phyloP scores from a whole-genome alignment of 1,140 invertebrate species.

The Ceratosolen fusciceps region DNA sequence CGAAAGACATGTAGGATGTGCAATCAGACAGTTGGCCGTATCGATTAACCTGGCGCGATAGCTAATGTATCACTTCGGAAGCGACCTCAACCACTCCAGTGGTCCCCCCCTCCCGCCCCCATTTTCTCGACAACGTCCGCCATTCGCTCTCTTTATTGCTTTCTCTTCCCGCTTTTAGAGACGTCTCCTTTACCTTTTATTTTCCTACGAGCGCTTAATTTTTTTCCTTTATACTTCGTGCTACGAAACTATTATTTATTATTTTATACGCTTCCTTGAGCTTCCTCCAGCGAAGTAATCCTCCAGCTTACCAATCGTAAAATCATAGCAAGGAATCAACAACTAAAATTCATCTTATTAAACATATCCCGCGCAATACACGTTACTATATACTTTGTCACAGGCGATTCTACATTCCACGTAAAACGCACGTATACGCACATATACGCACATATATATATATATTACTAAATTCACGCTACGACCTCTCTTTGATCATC shows the following conservation, averaged over 20 bases:
- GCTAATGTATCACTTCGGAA: neutral
- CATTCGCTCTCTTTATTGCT: neutral
- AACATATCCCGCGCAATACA: too few relatives aligned
- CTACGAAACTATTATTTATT: neutral
- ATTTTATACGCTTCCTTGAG: neutral
- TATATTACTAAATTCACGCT: too few relatives aligned
- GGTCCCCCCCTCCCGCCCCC: too few relatives aligned
- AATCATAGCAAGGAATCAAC: neutral
- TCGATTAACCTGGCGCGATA: neutral
- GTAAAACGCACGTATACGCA: too few relatives aligned
- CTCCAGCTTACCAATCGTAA: too few relatives aligned
- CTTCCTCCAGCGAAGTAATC: too few relatives aligned
- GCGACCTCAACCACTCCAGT: neutral
- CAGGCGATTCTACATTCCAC: too few relatives aligned
- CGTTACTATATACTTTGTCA: too few relatives aligned
- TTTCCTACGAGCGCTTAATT: slow-evolving; percentile 7
- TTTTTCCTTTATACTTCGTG: slow-evolving; percentile 23
- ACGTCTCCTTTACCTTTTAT: neutral
- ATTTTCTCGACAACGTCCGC: neutral
- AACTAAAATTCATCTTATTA: too few relatives aligned
- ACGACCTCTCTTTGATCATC: too few relatives aligned
- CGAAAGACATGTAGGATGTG: neutral
- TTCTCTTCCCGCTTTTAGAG: neutral
- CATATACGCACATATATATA: too few relatives aligned
- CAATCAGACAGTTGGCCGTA: neutral